A percentile compares a stretch with the other conserved stretches of the same genome.
phyloP scores from a whole-genome alignment of 2,113 vertebrate species.

The Micronycteris hirsuta region DNA sequence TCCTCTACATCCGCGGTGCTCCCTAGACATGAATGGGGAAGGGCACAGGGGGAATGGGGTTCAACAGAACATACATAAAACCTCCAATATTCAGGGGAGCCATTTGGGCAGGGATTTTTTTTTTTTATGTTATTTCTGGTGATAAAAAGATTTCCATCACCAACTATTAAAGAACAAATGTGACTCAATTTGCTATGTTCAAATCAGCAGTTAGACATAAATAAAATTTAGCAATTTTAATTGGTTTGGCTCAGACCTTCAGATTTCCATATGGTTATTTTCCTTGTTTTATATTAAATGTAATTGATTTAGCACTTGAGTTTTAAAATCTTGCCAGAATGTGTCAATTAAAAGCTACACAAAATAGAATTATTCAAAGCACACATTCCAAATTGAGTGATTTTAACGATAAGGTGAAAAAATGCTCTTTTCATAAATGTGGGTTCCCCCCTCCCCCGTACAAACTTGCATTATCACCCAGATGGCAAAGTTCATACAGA shows the following conservation, averaged over 20 bases:
- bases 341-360: constrained; percentile 65
- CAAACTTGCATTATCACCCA: background rate
- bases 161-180: constrained; percentile 36
- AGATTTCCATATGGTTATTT: constrained; percentile 72
- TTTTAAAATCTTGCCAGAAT: constrained; percentile 66
- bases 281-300: constrained; percentile 68
- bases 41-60: background rate
- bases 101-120: background rate
- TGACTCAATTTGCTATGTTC: constrained; percentile 46
- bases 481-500: background rate
- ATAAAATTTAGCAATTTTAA: constrained; percentile 72
- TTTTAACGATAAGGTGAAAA: constrained; percentile 34
- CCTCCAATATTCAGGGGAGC: background rate
- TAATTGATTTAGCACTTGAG: constrained; percentile 61
- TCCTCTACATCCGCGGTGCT: background rate
- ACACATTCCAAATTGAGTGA: constrained; percentile 37
- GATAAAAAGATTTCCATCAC: constrained; percentile 33
- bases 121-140: background rate
- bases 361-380: constrained; percentile 52
- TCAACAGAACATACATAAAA: background rate
- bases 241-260: constrained; percentile 50
- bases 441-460: background rate
- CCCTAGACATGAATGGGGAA: background rate
- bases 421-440: constrained; percentile 65
- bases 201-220: constrained; percentile 54